Evolutionary conservation across 2,888 invertebrate genomes (phyloP), one percentile per base, ranked within the genome.

Genomic region (Drosophila birchii): DNA sequence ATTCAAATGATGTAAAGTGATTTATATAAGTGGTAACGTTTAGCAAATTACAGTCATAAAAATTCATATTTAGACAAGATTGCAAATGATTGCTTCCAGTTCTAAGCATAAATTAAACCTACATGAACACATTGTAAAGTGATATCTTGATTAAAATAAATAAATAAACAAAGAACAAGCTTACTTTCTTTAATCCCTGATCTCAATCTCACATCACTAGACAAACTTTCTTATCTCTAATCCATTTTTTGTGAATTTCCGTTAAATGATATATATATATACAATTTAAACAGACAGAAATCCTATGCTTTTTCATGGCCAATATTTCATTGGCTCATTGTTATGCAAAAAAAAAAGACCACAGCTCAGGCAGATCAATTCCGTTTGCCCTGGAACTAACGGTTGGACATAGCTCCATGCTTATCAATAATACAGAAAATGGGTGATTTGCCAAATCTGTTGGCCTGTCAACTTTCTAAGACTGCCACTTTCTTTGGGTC

Each of bases 401-500:
- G 57, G 68, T 43, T 12, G 29, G 39, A n/a, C 55, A 18, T 29
- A 36, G 51, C 26, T 34, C 34, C 56, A 53, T n/a, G 57, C 47
- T 69, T 68, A 68, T 57, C 70, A 49, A 49, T 57, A 49, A 47
- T 20, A n/a, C n/a, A 26, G 23, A 49, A 69, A 47, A 49, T 66
- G n/a, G 51, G 29, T 49, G 41, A 68, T 44, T 71, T 71, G 73
- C 79, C 23, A 67, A 70, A 79, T 77, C 51, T 54, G 26, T 45
- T 51, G 23, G 43, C 20, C 38, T 20, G 57, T 18, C 23, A 61
- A 58, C 79, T 80, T 80, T 83, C 71, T 68, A 62, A 51, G 70
- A 44, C 29, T 51, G 75, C 62, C 80, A 70, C 80, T 79, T 86
- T 84, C 79, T 79, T 81, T 55, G 58, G 23, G 44, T 20, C 67